Conservation (phyloP, 23 tunicate species). For the Styela clava region DNA sequence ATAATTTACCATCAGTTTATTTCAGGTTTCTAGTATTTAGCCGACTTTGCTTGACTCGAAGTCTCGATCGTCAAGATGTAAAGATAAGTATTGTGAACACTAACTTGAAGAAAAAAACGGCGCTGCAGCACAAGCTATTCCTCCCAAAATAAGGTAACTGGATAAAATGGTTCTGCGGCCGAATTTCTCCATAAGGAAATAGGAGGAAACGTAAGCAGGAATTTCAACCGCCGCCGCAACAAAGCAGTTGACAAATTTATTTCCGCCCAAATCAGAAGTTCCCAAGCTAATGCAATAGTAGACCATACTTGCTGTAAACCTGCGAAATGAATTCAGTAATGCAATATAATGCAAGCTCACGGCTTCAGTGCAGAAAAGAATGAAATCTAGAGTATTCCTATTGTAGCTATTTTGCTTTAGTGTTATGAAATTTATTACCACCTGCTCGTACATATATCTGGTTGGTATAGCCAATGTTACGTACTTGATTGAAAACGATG, state of each 20-base stretch:
- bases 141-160: background rate
- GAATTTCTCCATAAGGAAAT: background rate
- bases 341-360: too few relatives aligned
- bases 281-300: constrained; percentile 35
- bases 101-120: background rate
- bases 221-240: constrained; percentile 25
- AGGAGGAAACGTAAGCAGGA: constrained; percentile 23
- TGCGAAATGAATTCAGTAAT: constrained; percentile 6
- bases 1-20: too few relatives aligned
- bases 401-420: too few relatives aligned
- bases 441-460: too few relatives aligned
- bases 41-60: too few relatives aligned
- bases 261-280: constrained; percentile 26
- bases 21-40: too few relatives aligned
- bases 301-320: constrained; percentile 21
- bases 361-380: background rate
- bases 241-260: constrained; percentile 27
- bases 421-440: too few relatives aligned
- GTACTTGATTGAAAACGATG: too few relatives aligned
- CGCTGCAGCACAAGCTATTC: constrained; percentile 1
- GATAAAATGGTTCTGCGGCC: constrained; percentile 16
- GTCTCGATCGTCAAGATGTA: too few relatives aligned
- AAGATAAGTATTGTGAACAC: too few relatives aligned
- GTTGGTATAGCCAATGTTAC: too few relatives aligned
- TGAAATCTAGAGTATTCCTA: too few relatives aligned